phyloP scores from a whole-genome alignment of 2,888 invertebrate species.

The Chrysopilus asiliformis region DNA sequence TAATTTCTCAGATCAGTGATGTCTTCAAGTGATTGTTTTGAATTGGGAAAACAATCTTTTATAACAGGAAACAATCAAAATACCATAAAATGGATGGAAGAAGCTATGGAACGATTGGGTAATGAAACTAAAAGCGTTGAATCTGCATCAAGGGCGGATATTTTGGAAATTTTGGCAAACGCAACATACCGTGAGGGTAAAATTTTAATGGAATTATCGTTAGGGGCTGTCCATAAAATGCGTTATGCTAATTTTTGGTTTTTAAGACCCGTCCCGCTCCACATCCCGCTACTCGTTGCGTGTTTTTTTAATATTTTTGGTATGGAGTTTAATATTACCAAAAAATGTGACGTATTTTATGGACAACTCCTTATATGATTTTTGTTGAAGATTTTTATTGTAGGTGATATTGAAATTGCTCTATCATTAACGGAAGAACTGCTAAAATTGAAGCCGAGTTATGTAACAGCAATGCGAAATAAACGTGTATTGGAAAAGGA shows the following conservation, averaged over 20 bases:
- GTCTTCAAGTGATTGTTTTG: slow-evolving; percentile 78
- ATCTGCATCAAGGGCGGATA: slow-evolving; percentile 45
- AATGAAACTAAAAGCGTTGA: slow-evolving; percentile 37
- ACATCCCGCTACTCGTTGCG: too few species aligned
- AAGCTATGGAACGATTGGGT: slow-evolving; percentile 47
- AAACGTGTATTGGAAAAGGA: too few species aligned
- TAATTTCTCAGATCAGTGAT: slow-evolving; percentile 39
- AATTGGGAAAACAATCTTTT: slow-evolving; percentile 78
- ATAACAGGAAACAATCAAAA: slow-evolving; percentile 79
- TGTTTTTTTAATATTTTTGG: too few species aligned
- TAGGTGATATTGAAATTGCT: slow-evolving; percentile 70
- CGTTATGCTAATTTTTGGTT: too few species aligned
- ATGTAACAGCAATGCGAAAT: slow-evolving; percentile 85
- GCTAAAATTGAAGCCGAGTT: slow-evolving; percentile 62
- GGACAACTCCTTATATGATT: too few species aligned
- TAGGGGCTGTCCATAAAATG: too few species aligned
- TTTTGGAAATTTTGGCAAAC: slow-evolving; percentile 84
- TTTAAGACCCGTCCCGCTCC: too few species aligned
- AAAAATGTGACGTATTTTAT: too few species aligned
- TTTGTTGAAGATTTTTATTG: too few species aligned
- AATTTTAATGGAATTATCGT: too few species aligned
- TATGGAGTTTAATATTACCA: too few species aligned
- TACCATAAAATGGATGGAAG: slow-evolving; percentile 81
- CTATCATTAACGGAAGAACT: slow-evolving; percentile 81
- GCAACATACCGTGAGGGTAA: slow-evolving; percentile 70